Percentiles rank a stretch among this genome's conserved stretches.
These are phyloP conservation scores for Melinaea marsaeus DNA, from an alignment of 2,888 invertebrate species.

Conservation along the genomic window DNA sequence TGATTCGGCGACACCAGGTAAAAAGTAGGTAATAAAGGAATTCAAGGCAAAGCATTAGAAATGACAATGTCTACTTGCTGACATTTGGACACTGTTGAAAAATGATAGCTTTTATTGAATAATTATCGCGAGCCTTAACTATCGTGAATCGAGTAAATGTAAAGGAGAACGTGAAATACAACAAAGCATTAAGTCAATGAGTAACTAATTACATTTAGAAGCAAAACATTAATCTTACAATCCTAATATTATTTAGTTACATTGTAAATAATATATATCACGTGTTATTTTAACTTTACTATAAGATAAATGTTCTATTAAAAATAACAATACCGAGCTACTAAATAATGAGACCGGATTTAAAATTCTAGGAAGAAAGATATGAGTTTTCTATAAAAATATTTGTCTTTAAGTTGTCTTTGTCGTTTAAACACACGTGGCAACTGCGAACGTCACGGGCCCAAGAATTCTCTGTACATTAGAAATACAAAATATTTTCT, in stretches of 20 bases:
- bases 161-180: slow-evolving; percentile 41
- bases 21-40: slow-evolving; percentile 68
- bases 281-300: too few species aligned
- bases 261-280: background rate
- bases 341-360: too few species aligned
- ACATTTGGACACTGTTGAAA: slow-evolving; percentile 69
- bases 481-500: background rate
- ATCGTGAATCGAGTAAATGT: slow-evolving; percentile 53
- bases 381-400: too few species aligned
- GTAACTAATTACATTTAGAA: background rate
- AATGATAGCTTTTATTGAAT: slow-evolving; percentile 73
- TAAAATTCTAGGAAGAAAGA: too few species aligned
- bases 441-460: slow-evolving; percentile 19
- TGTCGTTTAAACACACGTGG: slow-evolving; percentile 18
- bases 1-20: slow-evolving; percentile 64
- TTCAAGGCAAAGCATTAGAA: slow-evolving; percentile 67
- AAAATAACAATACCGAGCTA: too few species aligned
- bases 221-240: background rate
- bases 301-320: too few species aligned
- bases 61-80: slow-evolving; percentile 69
- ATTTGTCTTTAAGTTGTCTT: slow-evolving; percentile 18
- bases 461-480: slow-evolving; percentile 2
- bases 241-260: background rate
- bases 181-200: slow-evolving; percentile 21
- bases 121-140: slow-evolving; percentile 56